These are phyloP conservation scores for Xanthia icteritia DNA, from an alignment of 2,888 invertebrate species.

Conservation along the genomic window DNA sequence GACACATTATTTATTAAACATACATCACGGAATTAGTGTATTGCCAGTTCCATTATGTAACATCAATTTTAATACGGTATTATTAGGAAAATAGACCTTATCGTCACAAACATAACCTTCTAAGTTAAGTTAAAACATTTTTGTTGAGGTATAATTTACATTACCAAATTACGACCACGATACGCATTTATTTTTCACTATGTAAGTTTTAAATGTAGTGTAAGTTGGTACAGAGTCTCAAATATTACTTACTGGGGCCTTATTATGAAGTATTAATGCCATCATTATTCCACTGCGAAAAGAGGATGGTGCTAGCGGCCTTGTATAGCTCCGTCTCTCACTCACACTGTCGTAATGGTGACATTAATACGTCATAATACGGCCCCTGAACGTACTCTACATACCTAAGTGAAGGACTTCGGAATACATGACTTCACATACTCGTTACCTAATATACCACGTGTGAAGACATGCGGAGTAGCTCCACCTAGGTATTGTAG, in stretches of 20 bases:
- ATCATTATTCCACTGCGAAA: too few relatives aligned
- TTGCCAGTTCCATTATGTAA: conserved; percentile 50
- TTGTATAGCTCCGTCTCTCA: too few relatives aligned
- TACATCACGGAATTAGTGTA: conserved; percentile 53
- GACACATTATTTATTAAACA: conserved; percentile 61
- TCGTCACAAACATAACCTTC: conserved; percentile 64
- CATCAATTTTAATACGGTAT: conserved; percentile 62
- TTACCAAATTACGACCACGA: conserved; percentile 52
- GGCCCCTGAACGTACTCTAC: conserved; percentile 20
- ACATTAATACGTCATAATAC: too few relatives aligned
- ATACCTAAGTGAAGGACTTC: neutral
- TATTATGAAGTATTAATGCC: too few relatives aligned
- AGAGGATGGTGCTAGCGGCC: too few relatives aligned
- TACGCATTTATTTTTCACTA: conserved; percentile 65
- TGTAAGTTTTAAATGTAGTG: conserved; percentile 52
- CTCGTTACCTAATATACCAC: conserved; percentile 29
- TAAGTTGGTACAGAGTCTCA: conserved; percentile 61
- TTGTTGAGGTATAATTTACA: conserved; percentile 47
- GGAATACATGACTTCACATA: conserved; percentile 14
- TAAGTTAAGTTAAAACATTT: conserved; percentile 55
- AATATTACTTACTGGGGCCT: conserved; percentile 32
- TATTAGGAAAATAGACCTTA: conserved; percentile 60
- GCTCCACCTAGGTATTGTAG: conserved; percentile 18
- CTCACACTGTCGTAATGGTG: too few relatives aligned
- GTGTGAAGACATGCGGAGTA: conserved; percentile 10